These are phyloP conservation scores for Rhynchopsitta pachyrhyncha DNA, from an alignment of 2,113 vertebrate genomes.

Conservation along the genomic window DNA sequence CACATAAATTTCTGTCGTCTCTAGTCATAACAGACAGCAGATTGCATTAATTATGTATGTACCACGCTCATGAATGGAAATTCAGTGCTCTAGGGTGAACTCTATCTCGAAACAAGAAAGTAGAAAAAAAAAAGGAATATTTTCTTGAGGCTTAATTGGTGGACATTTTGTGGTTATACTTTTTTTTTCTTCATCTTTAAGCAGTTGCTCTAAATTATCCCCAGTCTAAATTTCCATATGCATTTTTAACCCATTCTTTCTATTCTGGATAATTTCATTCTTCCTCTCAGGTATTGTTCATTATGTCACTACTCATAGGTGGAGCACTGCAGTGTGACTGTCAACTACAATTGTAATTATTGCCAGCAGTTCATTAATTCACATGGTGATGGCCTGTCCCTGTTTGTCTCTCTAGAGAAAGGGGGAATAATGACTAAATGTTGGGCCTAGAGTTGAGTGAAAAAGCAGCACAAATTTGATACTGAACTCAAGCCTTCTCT, in stretches of 20 bases:
- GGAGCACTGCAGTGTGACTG: constrained; percentile 5
- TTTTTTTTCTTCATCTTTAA: not conserved
- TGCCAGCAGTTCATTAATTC: constrained; percentile 48
- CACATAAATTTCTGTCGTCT: constrained; percentile 39
- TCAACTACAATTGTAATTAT: constrained; percentile 57
- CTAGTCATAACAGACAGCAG: constrained; percentile 26
- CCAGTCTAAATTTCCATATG: constrained; percentile 44
- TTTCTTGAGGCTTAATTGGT: constrained; percentile 32
- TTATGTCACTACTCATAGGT: not conserved
- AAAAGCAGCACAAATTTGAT: not conserved
- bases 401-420: constrained; percentile 40
- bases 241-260: constrained; percentile 51
- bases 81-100: not conserved
- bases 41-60: constrained; percentile 61
- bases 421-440: constrained; percentile 5
- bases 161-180: constrained; percentile 38
- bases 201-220: constrained; percentile 30
- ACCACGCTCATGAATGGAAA: constrained; percentile 36
- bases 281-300: not conserved
- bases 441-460: not conserved
- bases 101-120: not conserved
- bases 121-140: not conserved
- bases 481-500: not conserved
- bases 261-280: constrained; percentile 1
- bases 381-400: constrained; percentile 20